Evolutionary conservation across 2,888 invertebrate genomes (phyloP).

Genomic region (Luffia ferchaultella): DNA sequence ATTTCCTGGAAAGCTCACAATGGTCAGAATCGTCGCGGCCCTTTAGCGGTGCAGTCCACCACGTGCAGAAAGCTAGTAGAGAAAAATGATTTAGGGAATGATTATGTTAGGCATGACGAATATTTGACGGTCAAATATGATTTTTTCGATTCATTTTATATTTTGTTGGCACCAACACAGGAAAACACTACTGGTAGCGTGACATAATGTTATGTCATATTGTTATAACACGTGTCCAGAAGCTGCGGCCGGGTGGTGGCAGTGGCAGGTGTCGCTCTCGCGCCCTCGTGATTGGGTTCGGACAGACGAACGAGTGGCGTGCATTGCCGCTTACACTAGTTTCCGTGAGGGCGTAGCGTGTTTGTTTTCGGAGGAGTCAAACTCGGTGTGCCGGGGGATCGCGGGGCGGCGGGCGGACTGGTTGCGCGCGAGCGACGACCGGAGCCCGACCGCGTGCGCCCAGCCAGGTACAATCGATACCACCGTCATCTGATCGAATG

Average conservation of each 20-base stretch:
- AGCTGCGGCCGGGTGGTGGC: slow-evolving; percentile 48
- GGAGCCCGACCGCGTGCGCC: slow-evolving; percentile 56
- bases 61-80: too few species aligned
- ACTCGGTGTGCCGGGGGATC: slow-evolving; percentile 40
- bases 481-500: slow-evolving; percentile 6
- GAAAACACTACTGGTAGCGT: too few species aligned
- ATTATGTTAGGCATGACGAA: too few species aligned
- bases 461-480: slow-evolving; percentile 32
- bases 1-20: too few species aligned
- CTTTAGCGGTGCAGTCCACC: too few species aligned
- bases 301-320: slow-evolving; percentile 21
- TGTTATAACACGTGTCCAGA: too few species aligned
- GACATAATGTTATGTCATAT: too few species aligned
- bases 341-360: slow-evolving; percentile 20
- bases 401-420: slow-evolving; percentile 54
- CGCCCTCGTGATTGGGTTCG: slow-evolving; percentile 17
- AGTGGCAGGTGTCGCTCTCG: slow-evolving; percentile 49
- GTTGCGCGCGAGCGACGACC: slow-evolving; percentile 60
- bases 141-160: too few species aligned
- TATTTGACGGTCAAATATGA: too few species aligned
- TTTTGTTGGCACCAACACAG: too few species aligned
- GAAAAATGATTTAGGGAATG: too few species aligned
- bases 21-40: too few species aligned
- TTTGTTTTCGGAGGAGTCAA: slow-evolving; percentile 23
- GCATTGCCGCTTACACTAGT: slow-evolving; percentile 13